These are phyloP conservation scores for Drosophila pallidifrons DNA, from an alignment of 1,140 invertebrate species.

Conservation along the genomic window DNA sequence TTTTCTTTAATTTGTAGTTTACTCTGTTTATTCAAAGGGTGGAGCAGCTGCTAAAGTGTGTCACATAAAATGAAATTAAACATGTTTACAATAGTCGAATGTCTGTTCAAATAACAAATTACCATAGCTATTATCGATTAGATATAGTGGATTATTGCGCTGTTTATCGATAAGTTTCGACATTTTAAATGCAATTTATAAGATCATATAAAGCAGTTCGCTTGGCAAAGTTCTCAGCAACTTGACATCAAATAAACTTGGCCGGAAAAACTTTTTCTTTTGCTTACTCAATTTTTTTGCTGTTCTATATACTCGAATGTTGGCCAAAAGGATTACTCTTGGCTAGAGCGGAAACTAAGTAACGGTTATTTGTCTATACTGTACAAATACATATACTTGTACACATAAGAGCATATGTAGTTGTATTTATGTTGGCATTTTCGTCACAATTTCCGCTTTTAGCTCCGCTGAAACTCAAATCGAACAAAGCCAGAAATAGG, in stretches of 20 bases:
- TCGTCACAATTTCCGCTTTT: conserved; percentile 65
- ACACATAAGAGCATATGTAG: background rate
- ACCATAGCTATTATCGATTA: background rate
- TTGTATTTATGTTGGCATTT: conserved; percentile 41
- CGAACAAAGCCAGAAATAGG: conserved; percentile 39
- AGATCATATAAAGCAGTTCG: conserved; percentile 13
- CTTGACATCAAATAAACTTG: conserved; percentile 61
- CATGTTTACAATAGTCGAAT: no score
- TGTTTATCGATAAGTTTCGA: conserved; percentile 29
- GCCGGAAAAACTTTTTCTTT: conserved; percentile 40
- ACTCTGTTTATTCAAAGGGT: no score
- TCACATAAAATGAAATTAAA: background rate
- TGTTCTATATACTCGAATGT: conserved; percentile 1
- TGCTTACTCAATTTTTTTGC: background rate
- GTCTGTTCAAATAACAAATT: background rate
- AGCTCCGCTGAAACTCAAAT: conserved; percentile 41
- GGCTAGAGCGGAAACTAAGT: conserved; percentile 69
- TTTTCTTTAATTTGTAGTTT: no score
- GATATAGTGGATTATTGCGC: background rate
- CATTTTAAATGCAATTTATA: conserved; percentile 32
- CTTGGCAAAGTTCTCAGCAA: conserved; percentile 12
- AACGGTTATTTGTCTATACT: conserved; percentile 63
- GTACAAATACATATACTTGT: conserved; percentile 14
- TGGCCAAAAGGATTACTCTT: conserved; percentile 33
- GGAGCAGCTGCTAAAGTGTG: no score